Base-by-base conservation (phyloP, 2,113 vertebrate genomes). In the Melospiza georgiana region DNA sequence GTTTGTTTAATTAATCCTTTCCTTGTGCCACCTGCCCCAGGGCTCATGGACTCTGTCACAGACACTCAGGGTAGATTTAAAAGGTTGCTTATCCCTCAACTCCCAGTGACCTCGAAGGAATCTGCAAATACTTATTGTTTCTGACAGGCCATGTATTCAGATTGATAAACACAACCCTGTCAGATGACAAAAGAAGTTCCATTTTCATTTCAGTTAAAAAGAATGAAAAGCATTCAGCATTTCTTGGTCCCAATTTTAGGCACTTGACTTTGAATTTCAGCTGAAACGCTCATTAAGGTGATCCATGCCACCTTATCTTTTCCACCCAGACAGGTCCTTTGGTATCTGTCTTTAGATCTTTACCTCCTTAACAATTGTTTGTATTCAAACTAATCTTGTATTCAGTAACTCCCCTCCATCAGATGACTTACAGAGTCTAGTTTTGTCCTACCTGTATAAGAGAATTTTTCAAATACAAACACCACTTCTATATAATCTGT, bases 1-100 rank as follows among this genome's bases (percentile, higher is more conserved):
- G 75, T 35, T 21, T 90, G 59, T n/a, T 55, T 86, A 92, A 92
- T 94, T 96, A 97, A 96, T 90, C 73, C 96, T 86, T 96, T 96
- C 85, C 49, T 54, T 44, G 20, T 0, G 0, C 39, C 63, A 73
- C 67, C 67, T 49, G 35, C 59, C 28, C 33, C 87, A 73, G 55
- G 83, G 69, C 91, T 86, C 88, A 95, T 96, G 96, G 57, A 58
- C 57, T 92, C 83, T 94, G 76, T 96, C 94, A 96, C 83, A 68
- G 31, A 92, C 94, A 96, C 93, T 92, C 83, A 46, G 33, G 19
- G 22, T 9, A 78, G 66, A 79, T 75, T 94, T 84, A 44, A 84
- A 96, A 80, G 88, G 83, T 27, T 90, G 49, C 61, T 94, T 80
- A 86, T 65, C 76, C 72, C 83, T 95, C 93, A 92, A 18, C 69